Evolutionary conservation across 2,113 vertebrate genomes (phyloP).

Genomic region (Pholis gunnellus): DNA sequence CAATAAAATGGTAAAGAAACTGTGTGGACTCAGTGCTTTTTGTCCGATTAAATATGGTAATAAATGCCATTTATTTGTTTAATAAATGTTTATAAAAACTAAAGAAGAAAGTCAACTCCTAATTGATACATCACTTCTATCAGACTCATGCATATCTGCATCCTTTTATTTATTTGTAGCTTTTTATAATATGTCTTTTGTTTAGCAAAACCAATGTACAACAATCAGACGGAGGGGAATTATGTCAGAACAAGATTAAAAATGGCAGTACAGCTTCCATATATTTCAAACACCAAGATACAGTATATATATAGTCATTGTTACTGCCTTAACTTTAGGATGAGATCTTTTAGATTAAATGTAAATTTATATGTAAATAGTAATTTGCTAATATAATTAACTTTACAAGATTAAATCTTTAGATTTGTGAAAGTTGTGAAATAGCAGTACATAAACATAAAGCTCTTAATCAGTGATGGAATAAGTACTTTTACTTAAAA

Average conservation of each 20-base stretch:
- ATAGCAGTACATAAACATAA: no score
- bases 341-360: neutral
- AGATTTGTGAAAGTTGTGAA: no score
- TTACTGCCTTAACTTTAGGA: no score
- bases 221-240: neutral
- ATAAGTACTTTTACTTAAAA: no score
- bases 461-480: no score
- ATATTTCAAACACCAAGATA: neutral
- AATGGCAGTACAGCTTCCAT: neutral
- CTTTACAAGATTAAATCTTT: neutral
- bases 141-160: neutral
- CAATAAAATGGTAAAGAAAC: constrained; percentile 63
- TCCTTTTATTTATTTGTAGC: neutral
- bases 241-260: neutral
- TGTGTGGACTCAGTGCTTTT: constrained; percentile 32
- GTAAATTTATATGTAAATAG: neutral
- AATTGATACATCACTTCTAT: neutral
- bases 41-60: neutral
- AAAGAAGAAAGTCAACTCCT: neutral
- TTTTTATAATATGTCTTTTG: neutral
- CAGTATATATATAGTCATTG: no score
- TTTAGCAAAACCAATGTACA: neutral
- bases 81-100: neutral
- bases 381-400: neutral
- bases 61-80: neutral